Conservation (phyloP, 2,113 vertebrate genomes). For the Chionis minor region DNA sequence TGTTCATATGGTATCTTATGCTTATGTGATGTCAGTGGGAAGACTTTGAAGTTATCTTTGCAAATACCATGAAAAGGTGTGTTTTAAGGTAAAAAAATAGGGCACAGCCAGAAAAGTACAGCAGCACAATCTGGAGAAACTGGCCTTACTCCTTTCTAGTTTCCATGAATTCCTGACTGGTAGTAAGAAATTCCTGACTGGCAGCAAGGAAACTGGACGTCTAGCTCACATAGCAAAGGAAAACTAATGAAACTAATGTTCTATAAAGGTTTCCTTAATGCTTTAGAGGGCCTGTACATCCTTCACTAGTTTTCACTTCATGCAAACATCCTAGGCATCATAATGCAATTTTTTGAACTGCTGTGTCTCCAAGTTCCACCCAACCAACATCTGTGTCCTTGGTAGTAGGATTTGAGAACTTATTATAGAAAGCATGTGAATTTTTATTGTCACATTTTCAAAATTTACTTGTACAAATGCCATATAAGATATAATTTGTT, state of each 20-base stretch:
- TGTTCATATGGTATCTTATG: not conserved
- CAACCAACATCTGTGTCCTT: not conserved
- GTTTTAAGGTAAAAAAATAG: not conserved
- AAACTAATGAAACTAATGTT: not conserved
- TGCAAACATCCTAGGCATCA: not conserved
- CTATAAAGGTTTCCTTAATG: not conserved
- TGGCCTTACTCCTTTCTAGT: not conserved
- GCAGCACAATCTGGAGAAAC: not conserved
- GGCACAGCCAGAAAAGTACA: not conserved
- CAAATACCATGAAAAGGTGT: not conserved
- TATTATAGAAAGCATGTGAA: not conserved
- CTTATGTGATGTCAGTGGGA: not conserved
- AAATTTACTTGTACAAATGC: not conserved
- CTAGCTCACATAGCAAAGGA: not conserved
- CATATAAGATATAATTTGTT: not conserved
- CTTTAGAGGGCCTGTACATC: not conserved
- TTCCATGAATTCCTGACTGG: not conserved
- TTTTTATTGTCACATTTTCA: not conserved
- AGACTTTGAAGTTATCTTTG: not conserved
- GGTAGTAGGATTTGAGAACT: not conserved
- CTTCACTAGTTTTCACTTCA: not conserved
- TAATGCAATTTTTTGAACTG: not conserved
- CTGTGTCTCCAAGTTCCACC: not conserved
- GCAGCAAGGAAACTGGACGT: not conserved
- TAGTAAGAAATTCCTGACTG: not conserved